Evolutionary conservation across 2,888 invertebrate species (phyloP).

Genomic region (Sinohyriopsis cumingii): DNA sequence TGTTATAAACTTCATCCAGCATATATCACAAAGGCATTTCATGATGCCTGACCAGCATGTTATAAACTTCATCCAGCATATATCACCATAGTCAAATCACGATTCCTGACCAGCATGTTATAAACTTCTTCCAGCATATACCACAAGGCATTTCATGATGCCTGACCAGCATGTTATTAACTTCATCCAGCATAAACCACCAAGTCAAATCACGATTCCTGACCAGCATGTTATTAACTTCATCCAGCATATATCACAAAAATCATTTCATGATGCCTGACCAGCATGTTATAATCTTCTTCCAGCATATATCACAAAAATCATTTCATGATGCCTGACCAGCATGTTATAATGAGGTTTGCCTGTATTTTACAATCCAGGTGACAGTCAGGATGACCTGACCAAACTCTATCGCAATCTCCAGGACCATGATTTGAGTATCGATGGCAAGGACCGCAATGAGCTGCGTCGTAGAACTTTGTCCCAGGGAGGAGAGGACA

Average conservation of each 20-base stretch:
- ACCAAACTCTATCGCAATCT: constrained; percentile 44
- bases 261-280: too few species aligned
- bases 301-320: neutral
- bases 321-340: neutral
- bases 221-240: too few species aligned
- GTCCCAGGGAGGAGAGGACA: constrained; percentile 26
- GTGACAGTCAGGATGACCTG: constrained; percentile 49
- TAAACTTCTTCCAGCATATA: neutral
- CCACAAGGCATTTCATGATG: neutral
- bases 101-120: neutral
- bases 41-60: neutral
- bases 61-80: neutral
- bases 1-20: neutral
- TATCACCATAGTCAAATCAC: neutral
- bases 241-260: too few species aligned
- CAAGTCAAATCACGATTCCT: too few species aligned
- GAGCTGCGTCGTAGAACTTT: constrained; percentile 42
- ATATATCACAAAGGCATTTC: neutral
- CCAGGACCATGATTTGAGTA: constrained; percentile 48
- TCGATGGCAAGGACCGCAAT: constrained; percentile 55
- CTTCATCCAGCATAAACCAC: too few species aligned
- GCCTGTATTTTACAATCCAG: neutral
- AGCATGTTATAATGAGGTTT: neutral
- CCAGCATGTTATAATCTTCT: neutral
- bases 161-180: neutral